These are phyloP conservation scores for Zygothrica quintamaculata DNA, from an alignment of 2,888 invertebrate genomes.

Conservation along the genomic window DNA sequence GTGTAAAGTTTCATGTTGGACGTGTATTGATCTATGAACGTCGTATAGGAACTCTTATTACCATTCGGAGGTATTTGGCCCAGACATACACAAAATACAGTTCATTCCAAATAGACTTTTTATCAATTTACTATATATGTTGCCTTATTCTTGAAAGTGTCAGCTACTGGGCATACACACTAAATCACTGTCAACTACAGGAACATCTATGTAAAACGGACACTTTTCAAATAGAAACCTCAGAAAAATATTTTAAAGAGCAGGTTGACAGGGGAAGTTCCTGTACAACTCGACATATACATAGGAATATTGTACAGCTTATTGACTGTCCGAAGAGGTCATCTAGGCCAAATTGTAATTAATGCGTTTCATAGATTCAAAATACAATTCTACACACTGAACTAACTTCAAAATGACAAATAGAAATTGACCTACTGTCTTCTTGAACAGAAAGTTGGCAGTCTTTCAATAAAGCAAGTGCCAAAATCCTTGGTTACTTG, in stretches of 20 bases:
- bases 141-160: slow-evolving; percentile 11
- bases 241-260: not conserved
- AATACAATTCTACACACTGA: slow-evolving; percentile 33
- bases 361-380: slow-evolving; percentile 64
- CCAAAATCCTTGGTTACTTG: slow-evolving; percentile 14
- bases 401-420: slow-evolving; percentile 29
- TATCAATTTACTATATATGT: not conserved
- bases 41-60: too few species aligned
- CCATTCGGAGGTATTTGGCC: not conserved
- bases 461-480: slow-evolving; percentile 39
- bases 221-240: slow-evolving; percentile 9
- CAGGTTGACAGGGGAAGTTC: not conserved
- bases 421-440: slow-evolving; percentile 44
- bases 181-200: slow-evolving; percentile 57
- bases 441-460: slow-evolving; percentile 22
- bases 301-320: not conserved
- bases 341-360: slow-evolving; percentile 71
- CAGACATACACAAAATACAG: not conserved
- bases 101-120: slow-evolving; percentile 9
- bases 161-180: slow-evolving; percentile 14
- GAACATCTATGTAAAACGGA: slow-evolving; percentile 12
- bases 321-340: slow-evolving; percentile 2
- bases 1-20: too few species aligned
- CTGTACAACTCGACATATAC: not conserved
- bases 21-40: too few species aligned